Conservation (phyloP, 2,113 vertebrate species). For the Pollimyrus isidori region DNA sequence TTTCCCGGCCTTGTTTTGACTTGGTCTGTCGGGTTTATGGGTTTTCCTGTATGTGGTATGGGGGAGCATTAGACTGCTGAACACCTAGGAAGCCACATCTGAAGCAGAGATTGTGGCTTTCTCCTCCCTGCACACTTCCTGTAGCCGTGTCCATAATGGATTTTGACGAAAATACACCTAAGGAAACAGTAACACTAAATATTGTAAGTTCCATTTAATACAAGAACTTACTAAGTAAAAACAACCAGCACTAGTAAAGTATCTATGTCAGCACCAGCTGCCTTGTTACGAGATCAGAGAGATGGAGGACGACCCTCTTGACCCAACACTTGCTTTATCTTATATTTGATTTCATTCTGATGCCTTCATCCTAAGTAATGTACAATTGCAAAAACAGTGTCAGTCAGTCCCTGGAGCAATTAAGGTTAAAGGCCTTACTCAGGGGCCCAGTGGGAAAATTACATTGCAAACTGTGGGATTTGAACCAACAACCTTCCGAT, state of each 20-base stretch:
- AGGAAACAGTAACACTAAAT: neutral
- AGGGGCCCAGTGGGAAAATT: neutral
- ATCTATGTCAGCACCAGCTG: neutral
- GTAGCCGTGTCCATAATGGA: neutral
- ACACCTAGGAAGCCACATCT: neutral
- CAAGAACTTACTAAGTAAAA: neutral
- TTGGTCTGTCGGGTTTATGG: conserved; percentile 66
- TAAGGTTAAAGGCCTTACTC: neutral
- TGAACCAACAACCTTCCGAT: neutral
- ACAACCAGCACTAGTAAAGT: neutral
- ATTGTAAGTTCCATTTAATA: neutral
- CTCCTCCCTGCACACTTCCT: neutral
- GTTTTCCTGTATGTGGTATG: conserved; percentile 61
- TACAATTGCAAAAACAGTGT: neutral
- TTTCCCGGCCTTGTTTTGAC: conserved; percentile 66
- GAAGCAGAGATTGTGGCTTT: neutral
- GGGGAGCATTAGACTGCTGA: conserved; percentile 43
- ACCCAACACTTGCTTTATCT: conserved; percentile 48
- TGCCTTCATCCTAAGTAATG: neutral
- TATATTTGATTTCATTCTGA: conserved; percentile 19
- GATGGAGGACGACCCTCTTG: neutral
- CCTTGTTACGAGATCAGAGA: neutral
- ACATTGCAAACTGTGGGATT: neutral
- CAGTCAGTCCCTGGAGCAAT: neutral
- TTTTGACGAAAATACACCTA: neutral